Percentiles rank a stretch among this genome's conserved stretches.
Conservation (phyloP, 2,797 vertebrate genomes). For the Hemitrygon akajei region DNA sequence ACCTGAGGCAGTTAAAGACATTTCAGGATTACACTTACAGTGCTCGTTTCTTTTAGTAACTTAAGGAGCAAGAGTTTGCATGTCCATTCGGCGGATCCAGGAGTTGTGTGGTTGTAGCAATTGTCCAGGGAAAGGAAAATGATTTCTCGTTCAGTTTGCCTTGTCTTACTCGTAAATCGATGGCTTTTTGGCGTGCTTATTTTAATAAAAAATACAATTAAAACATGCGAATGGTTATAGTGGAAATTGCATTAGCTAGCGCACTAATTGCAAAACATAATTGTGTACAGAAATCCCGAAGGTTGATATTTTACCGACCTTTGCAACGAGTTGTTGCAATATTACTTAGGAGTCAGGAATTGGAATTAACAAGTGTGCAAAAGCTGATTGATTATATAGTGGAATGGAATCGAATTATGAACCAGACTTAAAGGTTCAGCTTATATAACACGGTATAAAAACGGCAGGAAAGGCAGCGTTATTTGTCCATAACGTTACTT, state of each 20-base stretch:
- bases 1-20: slow-evolving; percentile 20
- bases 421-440: not conserved
- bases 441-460: not conserved
- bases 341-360: no score
- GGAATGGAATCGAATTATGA: not conserved
- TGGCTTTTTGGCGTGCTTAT: not conserved
- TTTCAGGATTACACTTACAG: slow-evolving; percentile 4
- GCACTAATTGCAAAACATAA: not conserved
- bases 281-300: not conserved
- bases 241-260: not conserved
- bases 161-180: not conserved
- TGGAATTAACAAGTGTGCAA: no score
- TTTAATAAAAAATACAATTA: not conserved
- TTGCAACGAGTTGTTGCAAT: not conserved
- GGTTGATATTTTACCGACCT: not conserved
- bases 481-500: not conserved
- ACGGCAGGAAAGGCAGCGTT: not conserved
- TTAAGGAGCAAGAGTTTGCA: not conserved
- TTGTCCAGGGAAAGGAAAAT: not conserved
- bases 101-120: not conserved
- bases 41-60: not conserved
- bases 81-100: not conserved
- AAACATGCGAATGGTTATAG: not conserved
- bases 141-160: not conserved
- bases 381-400: not conserved